A percentile compares a stretch with the other conserved stretches of the same genome.
Conservation (phyloP, 2,888 invertebrate genomes). For the Troglohyphantes excavatus region DNA sequence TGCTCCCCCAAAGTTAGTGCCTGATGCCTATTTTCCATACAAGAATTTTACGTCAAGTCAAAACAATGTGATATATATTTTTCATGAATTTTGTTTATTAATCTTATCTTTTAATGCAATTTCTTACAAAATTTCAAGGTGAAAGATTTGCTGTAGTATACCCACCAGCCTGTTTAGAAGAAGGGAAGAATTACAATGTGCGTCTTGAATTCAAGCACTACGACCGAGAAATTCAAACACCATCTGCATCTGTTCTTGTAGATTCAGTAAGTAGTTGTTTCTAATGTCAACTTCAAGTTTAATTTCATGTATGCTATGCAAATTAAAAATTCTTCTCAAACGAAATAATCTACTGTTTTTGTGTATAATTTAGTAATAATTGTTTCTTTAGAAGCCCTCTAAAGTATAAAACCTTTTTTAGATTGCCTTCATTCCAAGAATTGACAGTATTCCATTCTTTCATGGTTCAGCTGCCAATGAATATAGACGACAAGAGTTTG, state of each 20-base stretch:
- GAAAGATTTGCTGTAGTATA: conserved; percentile 88
- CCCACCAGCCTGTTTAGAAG: conserved; percentile 94
- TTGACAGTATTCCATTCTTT: conserved; percentile 87
- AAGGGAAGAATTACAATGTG: conserved; percentile 92
- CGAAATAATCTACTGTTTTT: not conserved
- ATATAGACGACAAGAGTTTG: conserved; percentile 89
- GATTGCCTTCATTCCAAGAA: conserved; percentile 91
- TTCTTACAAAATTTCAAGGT: conserved; percentile 84
- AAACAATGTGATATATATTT: not conserved
- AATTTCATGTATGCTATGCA: not conserved
- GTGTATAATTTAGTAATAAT: not conserved
- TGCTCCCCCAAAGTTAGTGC: no score
- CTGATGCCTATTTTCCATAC: no score
- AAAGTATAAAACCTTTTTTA: conserved; percentile 81
- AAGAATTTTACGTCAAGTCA: no score
- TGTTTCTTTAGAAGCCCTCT: no score
- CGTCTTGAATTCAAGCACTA: conserved; percentile 91
- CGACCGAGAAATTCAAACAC: conserved; percentile 87
- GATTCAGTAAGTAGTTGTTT: conserved; percentile 88
- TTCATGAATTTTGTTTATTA: not conserved
- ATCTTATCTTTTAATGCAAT: not conserved
- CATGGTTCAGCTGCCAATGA: conserved; percentile 86
- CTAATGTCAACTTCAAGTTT: not conserved
- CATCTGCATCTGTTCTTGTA: conserved; percentile 93
- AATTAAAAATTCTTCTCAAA: not conserved